Evolutionary conservation across 2,797 vertebrate species (phyloP).

Genomic region (Geotrypetes seraphini): DNA sequence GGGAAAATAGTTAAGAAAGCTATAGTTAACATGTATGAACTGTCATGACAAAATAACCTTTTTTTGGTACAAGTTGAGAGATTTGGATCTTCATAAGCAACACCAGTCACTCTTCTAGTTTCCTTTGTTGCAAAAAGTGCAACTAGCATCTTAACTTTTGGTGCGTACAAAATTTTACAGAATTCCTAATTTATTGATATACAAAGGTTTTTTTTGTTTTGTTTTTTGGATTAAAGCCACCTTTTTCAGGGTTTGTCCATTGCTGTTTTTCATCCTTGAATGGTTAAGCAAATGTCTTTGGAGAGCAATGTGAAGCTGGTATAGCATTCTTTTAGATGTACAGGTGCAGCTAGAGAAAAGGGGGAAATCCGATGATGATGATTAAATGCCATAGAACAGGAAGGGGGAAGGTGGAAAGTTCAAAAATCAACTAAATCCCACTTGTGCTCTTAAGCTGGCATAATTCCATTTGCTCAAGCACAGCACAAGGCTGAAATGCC

Average conservation of each 20-base stretch:
- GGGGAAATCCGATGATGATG: conserved; percentile 1
- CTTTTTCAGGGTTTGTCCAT: conserved; percentile 25
- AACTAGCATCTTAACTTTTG: conserved; percentile 21
- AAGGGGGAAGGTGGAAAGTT: too few species aligned
- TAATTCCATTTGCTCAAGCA: too few species aligned
- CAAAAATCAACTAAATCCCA: too few species aligned
- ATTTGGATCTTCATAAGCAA: conserved; percentile 46
- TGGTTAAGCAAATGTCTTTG: conserved; percentile 44
- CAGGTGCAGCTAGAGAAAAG: conserved; percentile 1
- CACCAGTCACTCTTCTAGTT: conserved; percentile 53
- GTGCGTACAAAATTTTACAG: conserved; percentile 17
- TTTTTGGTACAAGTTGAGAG: conserved; percentile 61
- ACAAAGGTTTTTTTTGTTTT: conserved; percentile 1
- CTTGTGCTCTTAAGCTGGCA: too few species aligned
- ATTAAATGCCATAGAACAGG: too few species aligned
- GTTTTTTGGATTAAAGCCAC: conserved; percentile 14
- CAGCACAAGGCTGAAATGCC: too few species aligned
- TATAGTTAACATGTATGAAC: conserved; percentile 50
- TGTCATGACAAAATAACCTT: conserved; percentile 63
- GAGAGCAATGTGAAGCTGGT: conserved; percentile 53
- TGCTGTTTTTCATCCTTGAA: conserved; percentile 40
- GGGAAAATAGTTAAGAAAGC: conserved; percentile 53
- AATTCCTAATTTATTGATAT: conserved; percentile 15
- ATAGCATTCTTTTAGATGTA: conserved; percentile 11
- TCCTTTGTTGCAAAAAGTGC: conserved; percentile 37